Evolutionary conservation across 30 jellyfish, hydroid and myxozoan species (phyloP), one percentile per base, ranked within the genome.

Genomic region (Mastigias papua): DNA sequence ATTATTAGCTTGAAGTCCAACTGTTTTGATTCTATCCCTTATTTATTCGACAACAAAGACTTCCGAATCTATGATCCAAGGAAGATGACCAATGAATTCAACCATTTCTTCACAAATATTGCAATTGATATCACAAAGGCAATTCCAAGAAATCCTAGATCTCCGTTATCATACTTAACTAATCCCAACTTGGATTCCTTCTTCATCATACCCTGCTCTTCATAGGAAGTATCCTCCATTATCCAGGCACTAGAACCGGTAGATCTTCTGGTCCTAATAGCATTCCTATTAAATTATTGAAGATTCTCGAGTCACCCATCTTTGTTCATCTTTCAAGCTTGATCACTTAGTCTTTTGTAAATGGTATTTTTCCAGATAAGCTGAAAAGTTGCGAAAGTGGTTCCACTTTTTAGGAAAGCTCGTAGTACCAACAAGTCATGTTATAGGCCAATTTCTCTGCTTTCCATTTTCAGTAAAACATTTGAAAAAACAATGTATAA

Each of bases 321-420:
- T n/a, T n/a, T n/a, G n/a, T n/a, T n/a, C n/a, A n/a, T n/a, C n/a
- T n/a, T n/a, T n/a, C n/a, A n/a, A n/a, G n/a, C n/a, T n/a, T n/a
- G n/a, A n/a, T n/a, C n/a, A n/a, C n/a, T n/a, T n/a, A n/a, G n/a
- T n/a, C n/a, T n/a, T n/a, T n/a, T n/a, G n/a, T n/a, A n/a, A n/a
- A n/a, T n/a, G n/a, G n/a, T n/a, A n/a, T n/a, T n/a, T n/a, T 79
- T 0, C 89, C 89, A 15, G 89, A 62, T 37, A 63, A 48, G 42
- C 66, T 69, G 91, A 81, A 81, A 62, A n/a, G 48, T 67, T 48
- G 82, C 91, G 48, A 81, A 34, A 67, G 91, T 64, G 83, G 66
- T 30, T 65, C 91, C 82, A 20, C 46, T 81, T 74, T 83, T 64
- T 67, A 81, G 46, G 29, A 42, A 67, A 33, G 72, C 23, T 46